Evolutionary conservation across 1,140 invertebrate species (phyloP).

Genomic region (Harpegnathos saltator): DNA sequence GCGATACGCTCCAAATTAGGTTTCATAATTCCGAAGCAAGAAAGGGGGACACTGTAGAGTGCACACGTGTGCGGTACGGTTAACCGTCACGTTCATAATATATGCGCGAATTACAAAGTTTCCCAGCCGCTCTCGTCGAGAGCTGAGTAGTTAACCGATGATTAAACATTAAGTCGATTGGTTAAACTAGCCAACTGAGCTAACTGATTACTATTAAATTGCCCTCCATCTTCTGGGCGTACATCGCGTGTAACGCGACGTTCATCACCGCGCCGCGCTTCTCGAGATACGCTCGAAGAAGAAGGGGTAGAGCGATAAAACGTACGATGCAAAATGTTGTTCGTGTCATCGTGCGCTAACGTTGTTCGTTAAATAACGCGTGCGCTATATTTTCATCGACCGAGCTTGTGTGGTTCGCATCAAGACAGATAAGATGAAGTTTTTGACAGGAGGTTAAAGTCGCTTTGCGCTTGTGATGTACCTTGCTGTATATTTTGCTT

Average conservation of each 20-base stretch:
- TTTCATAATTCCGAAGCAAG: constrained; percentile 33
- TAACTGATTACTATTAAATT: background rate
- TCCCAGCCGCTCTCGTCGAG: background rate
- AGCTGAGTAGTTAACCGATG: constrained; percentile 20
- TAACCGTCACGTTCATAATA: constrained; percentile 38
- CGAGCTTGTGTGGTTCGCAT: background rate
- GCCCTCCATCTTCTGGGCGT: background rate
- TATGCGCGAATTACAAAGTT: constrained; percentile 47
- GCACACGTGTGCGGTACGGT: background rate
- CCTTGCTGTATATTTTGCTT: background rate
- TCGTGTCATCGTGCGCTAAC: too few species aligned
- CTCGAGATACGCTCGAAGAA: too few species aligned
- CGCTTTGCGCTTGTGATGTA: background rate
- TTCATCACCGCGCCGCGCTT: too few species aligned
- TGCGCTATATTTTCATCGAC: background rate
- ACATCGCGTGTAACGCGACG: background rate
- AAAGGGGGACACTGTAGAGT: constrained; percentile 5
- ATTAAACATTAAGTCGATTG: constrained; percentile 9
- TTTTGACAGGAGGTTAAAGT: background rate
- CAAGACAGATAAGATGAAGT: background rate
- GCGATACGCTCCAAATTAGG: constrained; percentile 39
- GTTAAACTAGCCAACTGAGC: background rate
- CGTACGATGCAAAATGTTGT: too few species aligned
- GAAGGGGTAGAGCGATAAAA: too few species aligned
- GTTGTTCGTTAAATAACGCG: too few species aligned